Base-by-base conservation (phyloP, 2,113 vertebrate species). In the Scomber colias region DNA sequence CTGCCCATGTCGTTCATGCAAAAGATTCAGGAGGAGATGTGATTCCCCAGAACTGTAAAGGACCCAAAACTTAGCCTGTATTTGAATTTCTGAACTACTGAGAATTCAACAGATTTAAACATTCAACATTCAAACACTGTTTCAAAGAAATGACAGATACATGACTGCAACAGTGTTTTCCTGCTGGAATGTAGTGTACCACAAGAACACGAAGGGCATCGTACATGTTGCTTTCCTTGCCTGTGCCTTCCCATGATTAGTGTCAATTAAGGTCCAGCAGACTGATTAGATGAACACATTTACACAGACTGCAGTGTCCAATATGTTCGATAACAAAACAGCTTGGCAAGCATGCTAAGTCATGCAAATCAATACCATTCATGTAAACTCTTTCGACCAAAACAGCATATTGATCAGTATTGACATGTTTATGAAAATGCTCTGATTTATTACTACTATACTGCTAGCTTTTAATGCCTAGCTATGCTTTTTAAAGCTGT, bases 251-350 rank as follows among this genome's bases (percentile, higher is more conserved):
- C 48, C 3, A 12, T 65, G 65, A 70, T 61, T 63, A 15, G 35
- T 14, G 24, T 80, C 14, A 63, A 27, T 81, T 46, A 40, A 73
- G 65, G 44, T 67, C 46, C 50, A 53, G 3, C 21, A 2, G 17
- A 10, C 57, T 65, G 59, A 83, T 70, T 68, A 53, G 46, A 66
- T 70, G 10, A 79, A 56, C 69, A 70, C 51, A 75, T 70, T 61
- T 61, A 30, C 66, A 73, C 66, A 50, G 54, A 55, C 54, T 60
- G 48, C 63, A 48, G 13, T 51, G 68, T 35, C 79, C 81, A 65
- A 30, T 71, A 30, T 11, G 11, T 64, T 86, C 74, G 66, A 79
- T 79, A 64, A 53, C 45, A 54, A 48, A 82, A 86, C 54, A 82
- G 35, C 56, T 70, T 65, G 44, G 53, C 12, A 50, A 45, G 57